A percentile compares a stretch with the other conserved stretches of the same genome.
These are phyloP conservation scores for Apus apus DNA, from an alignment of 2,113 vertebrate species.

Conservation along the genomic window DNA sequence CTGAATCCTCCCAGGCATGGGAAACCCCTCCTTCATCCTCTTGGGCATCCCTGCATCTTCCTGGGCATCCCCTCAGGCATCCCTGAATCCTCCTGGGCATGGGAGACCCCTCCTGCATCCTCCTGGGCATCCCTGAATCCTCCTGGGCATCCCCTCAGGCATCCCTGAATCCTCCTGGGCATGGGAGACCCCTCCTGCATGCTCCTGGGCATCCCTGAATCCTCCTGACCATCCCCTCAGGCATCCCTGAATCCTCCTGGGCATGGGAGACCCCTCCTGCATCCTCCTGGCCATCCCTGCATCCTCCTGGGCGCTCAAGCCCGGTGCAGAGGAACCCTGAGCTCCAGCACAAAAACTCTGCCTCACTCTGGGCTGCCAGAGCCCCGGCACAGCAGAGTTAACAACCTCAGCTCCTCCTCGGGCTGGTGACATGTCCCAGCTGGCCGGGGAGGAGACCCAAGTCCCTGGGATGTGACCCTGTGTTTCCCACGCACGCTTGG, in stretches of 20 bases:
- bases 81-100: too few relatives aligned
- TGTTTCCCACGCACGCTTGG: slow-evolving; percentile 33
- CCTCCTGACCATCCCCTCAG: neutral
- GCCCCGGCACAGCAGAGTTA: neutral
- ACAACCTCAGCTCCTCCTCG: neutral
- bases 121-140: too few relatives aligned
- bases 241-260: too few relatives aligned
- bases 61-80: too few relatives aligned
- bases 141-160: too few relatives aligned
- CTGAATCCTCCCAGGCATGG: too few relatives aligned
- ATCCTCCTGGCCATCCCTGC: neutral
- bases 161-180: neutral
- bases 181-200: too few relatives aligned
- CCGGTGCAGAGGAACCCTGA: neutral
- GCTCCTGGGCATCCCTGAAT: too few relatives aligned
- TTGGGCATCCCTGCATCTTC: too few relatives aligned
- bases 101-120: too few relatives aligned
- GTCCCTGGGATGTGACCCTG: neutral
- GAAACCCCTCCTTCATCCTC: neutral
- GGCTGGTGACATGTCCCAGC: neutral
- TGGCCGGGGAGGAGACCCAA: neutral
- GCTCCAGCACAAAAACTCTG: neutral
- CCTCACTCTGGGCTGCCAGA: neutral
- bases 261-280: neutral
- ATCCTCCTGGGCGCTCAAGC: neutral